These are phyloP conservation scores for Cynaeus angustus DNA, from an alignment of 2,888 invertebrate genomes.

Conservation along the genomic window DNA sequence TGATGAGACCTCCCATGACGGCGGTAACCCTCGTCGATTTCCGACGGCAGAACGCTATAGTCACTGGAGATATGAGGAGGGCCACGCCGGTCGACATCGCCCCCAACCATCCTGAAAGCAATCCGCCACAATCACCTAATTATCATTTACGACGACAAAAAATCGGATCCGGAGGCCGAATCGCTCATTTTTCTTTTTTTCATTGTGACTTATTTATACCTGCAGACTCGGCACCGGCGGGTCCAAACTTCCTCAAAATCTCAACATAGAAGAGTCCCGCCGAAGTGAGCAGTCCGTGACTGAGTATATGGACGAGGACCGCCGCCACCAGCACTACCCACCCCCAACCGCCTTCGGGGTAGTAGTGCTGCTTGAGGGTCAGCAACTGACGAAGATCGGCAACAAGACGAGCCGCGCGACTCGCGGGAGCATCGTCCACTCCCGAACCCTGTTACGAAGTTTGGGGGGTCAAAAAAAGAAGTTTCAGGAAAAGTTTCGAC, in stretches of 20 bases:
- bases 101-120: constrained; percentile 87
- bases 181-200: no score
- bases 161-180: no score
- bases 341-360: constrained; percentile 92
- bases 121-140: neutral
- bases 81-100: constrained; percentile 86
- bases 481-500: constrained; percentile 4
- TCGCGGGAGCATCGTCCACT: constrained; percentile 72
- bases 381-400: constrained; percentile 76
- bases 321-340: constrained; percentile 86
- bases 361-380: constrained; percentile 86
- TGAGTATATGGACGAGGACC: constrained; percentile 82
- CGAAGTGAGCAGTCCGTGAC: constrained; percentile 84
- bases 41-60: constrained; percentile 88
- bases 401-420: constrained; percentile 73
- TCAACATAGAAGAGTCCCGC: constrained; percentile 72
- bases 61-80: constrained; percentile 86
- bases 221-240: constrained; percentile 77
- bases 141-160: neutral
- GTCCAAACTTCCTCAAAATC: constrained; percentile 72
- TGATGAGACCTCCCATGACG: constrained; percentile 89
- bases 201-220: constrained; percentile 71
- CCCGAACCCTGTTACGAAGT: constrained; percentile 62
- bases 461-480: constrained; percentile 1
- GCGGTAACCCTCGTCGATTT: constrained; percentile 92